Evolutionary conservation across 2,888 invertebrate species (phyloP).

Genomic region (Altica lythri): DNA sequence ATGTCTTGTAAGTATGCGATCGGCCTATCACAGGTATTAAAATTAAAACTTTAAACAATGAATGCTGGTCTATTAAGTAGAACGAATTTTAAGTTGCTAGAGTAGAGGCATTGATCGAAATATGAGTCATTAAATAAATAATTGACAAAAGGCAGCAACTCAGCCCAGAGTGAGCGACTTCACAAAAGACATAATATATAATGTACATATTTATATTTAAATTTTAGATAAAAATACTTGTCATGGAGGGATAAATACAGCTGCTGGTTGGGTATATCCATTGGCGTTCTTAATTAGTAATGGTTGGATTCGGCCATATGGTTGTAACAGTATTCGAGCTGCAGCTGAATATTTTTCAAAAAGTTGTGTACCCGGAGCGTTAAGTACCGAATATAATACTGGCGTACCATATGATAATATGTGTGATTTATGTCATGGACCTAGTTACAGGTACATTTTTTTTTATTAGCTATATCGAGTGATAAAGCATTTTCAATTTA

Average conservation of each 20-base stretch:
- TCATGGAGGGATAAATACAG: slow-evolving; percentile 90
- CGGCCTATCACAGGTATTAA: too few species aligned
- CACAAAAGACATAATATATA: too few species aligned
- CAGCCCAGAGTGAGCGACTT: too few species aligned
- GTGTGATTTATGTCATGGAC: slow-evolving; percentile 91
- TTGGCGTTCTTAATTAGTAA: slow-evolving; percentile 92
- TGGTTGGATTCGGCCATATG: slow-evolving; percentile 88
- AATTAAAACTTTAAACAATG: too few species aligned
- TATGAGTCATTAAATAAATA: too few species aligned
- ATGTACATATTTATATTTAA: too few species aligned
- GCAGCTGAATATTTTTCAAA: slow-evolving; percentile 94
- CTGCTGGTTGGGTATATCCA: slow-evolving; percentile 96
- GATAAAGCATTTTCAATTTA: not conserved
- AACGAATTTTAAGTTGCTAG: too few species aligned
- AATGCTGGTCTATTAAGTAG: too few species aligned
- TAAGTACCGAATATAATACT: slow-evolving; percentile 82
- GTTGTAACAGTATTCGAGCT: slow-evolving; percentile 85
- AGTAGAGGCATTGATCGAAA: too few species aligned
- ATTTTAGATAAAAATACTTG: slow-evolving; percentile 76
- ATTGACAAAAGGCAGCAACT: too few species aligned
- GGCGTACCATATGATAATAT: slow-evolving; percentile 89
- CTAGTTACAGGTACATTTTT: slow-evolving; percentile 60
- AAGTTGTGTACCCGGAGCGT: slow-evolving; percentile 94
- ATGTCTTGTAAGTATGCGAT: too few species aligned
- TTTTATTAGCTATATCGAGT: not conserved